Conservation (phyloP, 2,888 invertebrate genomes). For the Acleris emargana region DNA sequence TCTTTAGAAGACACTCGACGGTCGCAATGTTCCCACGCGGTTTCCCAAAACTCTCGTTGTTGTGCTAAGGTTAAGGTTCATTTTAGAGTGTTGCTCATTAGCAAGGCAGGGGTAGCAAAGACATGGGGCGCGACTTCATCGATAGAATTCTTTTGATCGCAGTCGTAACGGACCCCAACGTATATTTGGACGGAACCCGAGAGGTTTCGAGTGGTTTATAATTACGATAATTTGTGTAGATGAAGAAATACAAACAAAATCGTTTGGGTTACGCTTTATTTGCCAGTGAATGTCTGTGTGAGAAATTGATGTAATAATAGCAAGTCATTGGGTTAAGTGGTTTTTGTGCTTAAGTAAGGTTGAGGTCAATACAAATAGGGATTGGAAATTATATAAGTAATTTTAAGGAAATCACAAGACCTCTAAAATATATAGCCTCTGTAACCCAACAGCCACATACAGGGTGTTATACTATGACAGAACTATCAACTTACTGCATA, state of each 20-base stretch:
- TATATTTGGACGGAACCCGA: slow-evolving; percentile 82
- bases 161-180: slow-evolving; percentile 80
- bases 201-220: slow-evolving; percentile 80
- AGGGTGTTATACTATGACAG: too few species aligned
- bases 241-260: slow-evolving; percentile 55
- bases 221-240: slow-evolving; percentile 82
- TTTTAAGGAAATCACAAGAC: background rate
- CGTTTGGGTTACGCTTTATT: slow-evolving; percentile 25
- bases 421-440: too few species aligned
- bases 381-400: background rate
- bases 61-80: slow-evolving; percentile 33
- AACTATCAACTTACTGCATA: too few species aligned
- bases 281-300: slow-evolving; percentile 19
- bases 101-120: slow-evolving; percentile 75
- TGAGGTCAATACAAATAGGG: background rate
- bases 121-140: slow-evolving; percentile 75
- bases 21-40: slow-evolving; percentile 44
- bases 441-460: too few species aligned
- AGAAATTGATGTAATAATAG: slow-evolving; percentile 23
- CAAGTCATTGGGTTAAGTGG: slow-evolving; percentile 20
- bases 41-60: slow-evolving; percentile 43
- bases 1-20: slow-evolving; percentile 76
- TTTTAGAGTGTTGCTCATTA: slow-evolving; percentile 40
- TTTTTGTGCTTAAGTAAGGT: slow-evolving; percentile 1
- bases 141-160: slow-evolving; percentile 77